Evolutionary conservation across 2,888 invertebrate genomes (phyloP).

Genomic region (Pecten maximus): DNA sequence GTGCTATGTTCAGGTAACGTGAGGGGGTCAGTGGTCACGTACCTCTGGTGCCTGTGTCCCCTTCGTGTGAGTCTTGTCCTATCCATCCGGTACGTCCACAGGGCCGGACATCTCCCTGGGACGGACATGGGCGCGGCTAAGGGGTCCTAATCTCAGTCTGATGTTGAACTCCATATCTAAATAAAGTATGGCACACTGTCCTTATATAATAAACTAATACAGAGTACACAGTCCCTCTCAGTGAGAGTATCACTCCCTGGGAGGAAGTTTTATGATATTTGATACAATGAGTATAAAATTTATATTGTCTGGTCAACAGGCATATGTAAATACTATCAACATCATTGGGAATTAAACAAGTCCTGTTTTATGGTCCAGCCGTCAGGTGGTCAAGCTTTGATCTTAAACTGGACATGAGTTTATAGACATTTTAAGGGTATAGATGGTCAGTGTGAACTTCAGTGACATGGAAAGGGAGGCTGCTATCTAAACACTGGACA

Average conservation of each 20-base stretch:
- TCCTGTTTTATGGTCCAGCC: not conserved
- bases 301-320: not conserved
- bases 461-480: not conserved
- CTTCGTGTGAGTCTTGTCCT: no score
- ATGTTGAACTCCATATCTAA: no score
- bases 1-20: no score
- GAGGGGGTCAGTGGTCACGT: no score
- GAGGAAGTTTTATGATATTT: slow-evolving; percentile 11
- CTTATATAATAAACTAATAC: not conserved
- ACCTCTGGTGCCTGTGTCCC: no score
- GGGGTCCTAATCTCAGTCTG: no score
- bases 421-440: not conserved
- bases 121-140: no score
- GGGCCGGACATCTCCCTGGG: no score
- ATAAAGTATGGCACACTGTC: no score
- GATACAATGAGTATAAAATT: slow-evolving; percentile 5
- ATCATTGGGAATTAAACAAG: slow-evolving; percentile 20
- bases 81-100: no score
- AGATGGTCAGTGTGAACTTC: not conserved
- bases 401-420: slow-evolving; percentile 28
- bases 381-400: slow-evolving; percentile 21
- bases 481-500: not conserved
- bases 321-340: not conserved
- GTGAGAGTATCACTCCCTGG: not conserved
- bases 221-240: not conserved